Percentiles rank a stretch among this genome's conserved stretches.
Conservation (phyloP, 1,140 invertebrate genomes). For the Steinernema feltiae region DNA sequence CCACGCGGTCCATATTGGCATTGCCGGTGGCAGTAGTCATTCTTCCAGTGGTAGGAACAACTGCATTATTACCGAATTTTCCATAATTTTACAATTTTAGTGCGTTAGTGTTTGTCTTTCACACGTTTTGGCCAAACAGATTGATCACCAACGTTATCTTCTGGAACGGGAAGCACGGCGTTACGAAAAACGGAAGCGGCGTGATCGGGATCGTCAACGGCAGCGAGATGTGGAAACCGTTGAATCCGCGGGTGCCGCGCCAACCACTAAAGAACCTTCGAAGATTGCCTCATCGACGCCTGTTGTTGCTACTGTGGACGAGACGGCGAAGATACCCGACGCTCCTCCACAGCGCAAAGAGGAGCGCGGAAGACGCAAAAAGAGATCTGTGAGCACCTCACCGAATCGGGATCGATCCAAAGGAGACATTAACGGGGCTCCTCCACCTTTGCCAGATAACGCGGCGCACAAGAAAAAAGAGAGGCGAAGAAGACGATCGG, state of each 20-base stretch:
- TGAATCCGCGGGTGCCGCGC: background rate
- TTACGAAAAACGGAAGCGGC: conserved; percentile 43
- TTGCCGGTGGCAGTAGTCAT: conserved; percentile 48
- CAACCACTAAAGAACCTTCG: background rate
- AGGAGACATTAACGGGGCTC: background rate
- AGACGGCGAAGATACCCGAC: background rate
- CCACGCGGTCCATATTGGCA: conserved; percentile 52
- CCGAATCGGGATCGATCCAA: background rate
- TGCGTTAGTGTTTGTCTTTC: conserved; percentile 49
- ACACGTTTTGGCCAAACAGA: conserved; percentile 54
- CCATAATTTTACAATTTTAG: conserved; percentile 39
- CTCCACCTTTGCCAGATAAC: background rate
- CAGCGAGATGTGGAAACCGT: conserved; percentile 8
- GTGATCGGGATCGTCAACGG: conserved; percentile 34
- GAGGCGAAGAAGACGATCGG: background rate
- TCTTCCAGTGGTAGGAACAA: conserved; percentile 52
- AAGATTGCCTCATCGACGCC: background rate
- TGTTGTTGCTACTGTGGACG: background rate
- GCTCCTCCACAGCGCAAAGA: conserved; percentile 5
- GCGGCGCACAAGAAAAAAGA: background rate
- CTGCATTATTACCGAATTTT: background rate
- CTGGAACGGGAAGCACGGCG: conserved; percentile 51
- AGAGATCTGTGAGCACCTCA: conserved; percentile 10
- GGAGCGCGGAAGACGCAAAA: background rate
- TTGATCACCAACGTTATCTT: conserved; percentile 55